A percentile compares a stretch with the other conserved stretches of the same genome.
Evolutionary conservation across 2,888 invertebrate species (phyloP).

Genomic region (Hirtodrosophila cameraria): DNA sequence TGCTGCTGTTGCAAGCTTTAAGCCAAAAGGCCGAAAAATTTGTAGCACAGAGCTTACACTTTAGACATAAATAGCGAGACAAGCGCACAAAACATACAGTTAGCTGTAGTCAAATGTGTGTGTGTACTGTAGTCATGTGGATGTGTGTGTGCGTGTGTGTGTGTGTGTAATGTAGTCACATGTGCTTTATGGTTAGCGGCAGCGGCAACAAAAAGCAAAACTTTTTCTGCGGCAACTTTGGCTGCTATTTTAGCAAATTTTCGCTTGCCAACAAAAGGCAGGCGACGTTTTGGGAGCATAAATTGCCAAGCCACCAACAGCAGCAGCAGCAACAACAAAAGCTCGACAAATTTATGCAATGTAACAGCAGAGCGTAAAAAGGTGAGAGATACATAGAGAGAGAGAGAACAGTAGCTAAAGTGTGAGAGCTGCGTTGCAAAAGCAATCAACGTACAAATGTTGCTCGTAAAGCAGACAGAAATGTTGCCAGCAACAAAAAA

Average conservation of each 20-base stretch:
- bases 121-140: slow-evolving; percentile 1
- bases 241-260: slow-evolving; percentile 78
- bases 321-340: slow-evolving; percentile 40
- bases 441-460: slow-evolving; percentile 8
- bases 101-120: slow-evolving; percentile 17
- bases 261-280: slow-evolving; percentile 61
- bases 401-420: slow-evolving; percentile 9
- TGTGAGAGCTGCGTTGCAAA: not conserved
- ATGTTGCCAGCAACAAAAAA: slow-evolving; percentile 54
- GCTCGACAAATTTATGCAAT: slow-evolving; percentile 76
- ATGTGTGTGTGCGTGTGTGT: slow-evolving; percentile 19
- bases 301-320: slow-evolving; percentile 64
- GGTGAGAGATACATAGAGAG: no score
- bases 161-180: slow-evolving; percentile 49
- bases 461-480: slow-evolving; percentile 41
- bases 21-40: slow-evolving; percentile 41
- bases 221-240: slow-evolving; percentile 46
- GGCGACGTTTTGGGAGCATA: slow-evolving; percentile 69
- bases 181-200: slow-evolving; percentile 72
- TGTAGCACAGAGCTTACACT: slow-evolving; percentile 41
- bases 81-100: slow-evolving; percentile 1
- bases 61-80: slow-evolving; percentile 41
- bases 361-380: slow-evolving; percentile 50
- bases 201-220: slow-evolving; percentile 21
- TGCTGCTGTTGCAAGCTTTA: slow-evolving; percentile 34